phyloP scores from a whole-genome alignment of 2,888 invertebrate genomes.

The Ligdia adustata region DNA sequence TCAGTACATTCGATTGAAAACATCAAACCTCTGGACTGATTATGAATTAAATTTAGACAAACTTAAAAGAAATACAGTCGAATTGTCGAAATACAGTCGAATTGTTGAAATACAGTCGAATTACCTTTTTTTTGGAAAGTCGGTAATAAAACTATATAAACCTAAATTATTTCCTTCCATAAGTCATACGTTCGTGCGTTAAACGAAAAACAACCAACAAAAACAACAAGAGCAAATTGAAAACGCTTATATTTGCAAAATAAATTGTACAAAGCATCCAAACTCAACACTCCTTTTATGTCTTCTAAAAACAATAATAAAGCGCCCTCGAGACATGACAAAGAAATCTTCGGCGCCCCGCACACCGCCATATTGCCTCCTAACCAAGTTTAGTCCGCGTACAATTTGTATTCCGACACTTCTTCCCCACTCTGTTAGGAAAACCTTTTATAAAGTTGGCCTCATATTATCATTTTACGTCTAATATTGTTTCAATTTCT shows the following conservation, averaged over 20 bases:
- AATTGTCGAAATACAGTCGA: no score
- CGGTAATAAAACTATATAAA: no score
- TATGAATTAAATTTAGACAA: no score
- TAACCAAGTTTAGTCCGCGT: constrained; percentile 11
- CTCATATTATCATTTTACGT: constrained; percentile 28
- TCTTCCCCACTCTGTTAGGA: constrained; percentile 7
- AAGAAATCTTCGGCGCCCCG: not conserved
- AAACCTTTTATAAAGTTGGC: constrained; percentile 25
- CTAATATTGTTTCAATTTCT: constrained; percentile 37
- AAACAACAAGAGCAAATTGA: not conserved
- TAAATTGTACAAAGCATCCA: not conserved
- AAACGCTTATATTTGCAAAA: not conserved
- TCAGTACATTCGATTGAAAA: no score
- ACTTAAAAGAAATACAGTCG: no score
- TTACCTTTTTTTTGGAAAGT: no score
- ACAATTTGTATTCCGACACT: constrained; percentile 11
- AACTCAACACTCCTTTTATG: not conserved
- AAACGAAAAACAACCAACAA: no score
- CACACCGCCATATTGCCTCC: constrained; percentile 5
- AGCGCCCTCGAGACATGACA: not conserved
- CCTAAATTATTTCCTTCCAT: no score
- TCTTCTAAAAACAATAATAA: constrained; percentile 7
- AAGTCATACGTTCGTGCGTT: no score
- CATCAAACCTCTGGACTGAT: no score
- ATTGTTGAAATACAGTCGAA: no score